Evolutionary conservation across 2,888 invertebrate species (phyloP).

Genomic region (Drosophila subquinaria): DNA sequence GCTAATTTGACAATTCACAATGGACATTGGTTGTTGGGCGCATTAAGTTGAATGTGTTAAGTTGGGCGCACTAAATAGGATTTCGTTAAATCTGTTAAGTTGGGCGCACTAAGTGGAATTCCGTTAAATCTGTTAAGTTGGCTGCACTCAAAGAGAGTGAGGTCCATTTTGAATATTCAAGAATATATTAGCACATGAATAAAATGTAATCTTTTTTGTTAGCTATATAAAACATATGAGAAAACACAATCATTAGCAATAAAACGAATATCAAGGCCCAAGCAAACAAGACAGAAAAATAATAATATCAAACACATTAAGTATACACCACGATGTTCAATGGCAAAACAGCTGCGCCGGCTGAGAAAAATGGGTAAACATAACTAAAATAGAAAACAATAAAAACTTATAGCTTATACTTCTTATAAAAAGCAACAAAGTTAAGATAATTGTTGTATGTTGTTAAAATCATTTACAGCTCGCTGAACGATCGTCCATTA

Average conservation of each 20-base stretch:
- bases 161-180: neutral
- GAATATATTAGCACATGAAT: neutral
- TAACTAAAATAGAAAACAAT: neutral
- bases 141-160: neutral
- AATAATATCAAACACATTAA: conserved; percentile 34
- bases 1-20: neutral
- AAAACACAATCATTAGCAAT: conserved; percentile 17
- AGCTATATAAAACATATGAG: conserved; percentile 13
- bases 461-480: conserved; percentile 56
- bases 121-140: neutral
- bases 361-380: conserved; percentile 73
- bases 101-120: neutral
- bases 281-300: conserved; percentile 20
- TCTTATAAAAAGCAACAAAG: neutral
- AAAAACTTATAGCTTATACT: neutral
- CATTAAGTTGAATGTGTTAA: neutral
- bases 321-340: conserved; percentile 62
- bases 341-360: conserved; percentile 56
- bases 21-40: neutral
- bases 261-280: conserved; percentile 1
- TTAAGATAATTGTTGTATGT: conserved; percentile 13
- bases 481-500: conserved; percentile 82
- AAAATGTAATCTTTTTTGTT: neutral
- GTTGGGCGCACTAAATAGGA: neutral
- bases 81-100: neutral